These are phyloP conservation scores for Sesia apiformis DNA, from an alignment of 2,888 invertebrate genomes.

Conservation along the genomic window DNA sequence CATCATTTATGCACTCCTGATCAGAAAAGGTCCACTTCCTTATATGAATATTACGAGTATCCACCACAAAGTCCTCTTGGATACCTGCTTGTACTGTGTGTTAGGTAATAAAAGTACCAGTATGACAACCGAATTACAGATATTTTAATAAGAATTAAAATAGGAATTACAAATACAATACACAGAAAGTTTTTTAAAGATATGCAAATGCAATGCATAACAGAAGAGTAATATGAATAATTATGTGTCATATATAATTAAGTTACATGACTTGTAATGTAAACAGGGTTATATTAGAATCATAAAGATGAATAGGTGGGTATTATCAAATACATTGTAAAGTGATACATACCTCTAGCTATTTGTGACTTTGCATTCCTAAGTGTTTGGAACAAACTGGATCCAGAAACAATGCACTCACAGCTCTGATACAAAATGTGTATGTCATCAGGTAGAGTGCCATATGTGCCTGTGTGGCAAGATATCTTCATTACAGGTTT, in stretches of 20 bases:
- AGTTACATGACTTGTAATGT: too few relatives aligned
- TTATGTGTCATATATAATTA: too few relatives aligned
- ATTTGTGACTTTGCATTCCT: slow-evolving; percentile 85
- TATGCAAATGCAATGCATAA: too few relatives aligned
- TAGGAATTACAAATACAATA: too few relatives aligned
- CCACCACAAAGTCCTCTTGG: slow-evolving; percentile 65
- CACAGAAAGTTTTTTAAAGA: too few relatives aligned
- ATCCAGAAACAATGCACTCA: slow-evolving; percentile 84
- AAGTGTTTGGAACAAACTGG: slow-evolving; percentile 85
- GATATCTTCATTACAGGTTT: slow-evolving; percentile 86
- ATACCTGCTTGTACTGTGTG: slow-evolving; percentile 80
- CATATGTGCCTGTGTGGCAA: slow-evolving; percentile 78
- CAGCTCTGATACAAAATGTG: slow-evolving; percentile 82
- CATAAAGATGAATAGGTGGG: too few relatives aligned
- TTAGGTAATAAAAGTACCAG: background rate
- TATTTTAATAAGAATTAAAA: too few relatives aligned
- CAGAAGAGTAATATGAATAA: too few relatives aligned
- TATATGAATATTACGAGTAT: slow-evolving; percentile 79
- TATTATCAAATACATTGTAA: too few relatives aligned
- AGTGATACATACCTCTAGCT: slow-evolving; percentile 77
- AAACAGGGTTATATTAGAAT: too few relatives aligned
- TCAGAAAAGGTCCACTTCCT: slow-evolving; percentile 92
- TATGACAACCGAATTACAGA: too few relatives aligned
- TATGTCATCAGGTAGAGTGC: slow-evolving; percentile 78
- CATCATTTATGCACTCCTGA: slow-evolving; percentile 83